These are phyloP conservation scores for Pelosia muscerda DNA, from an alignment of 2,888 invertebrate genomes.

Conservation along the genomic window DNA sequence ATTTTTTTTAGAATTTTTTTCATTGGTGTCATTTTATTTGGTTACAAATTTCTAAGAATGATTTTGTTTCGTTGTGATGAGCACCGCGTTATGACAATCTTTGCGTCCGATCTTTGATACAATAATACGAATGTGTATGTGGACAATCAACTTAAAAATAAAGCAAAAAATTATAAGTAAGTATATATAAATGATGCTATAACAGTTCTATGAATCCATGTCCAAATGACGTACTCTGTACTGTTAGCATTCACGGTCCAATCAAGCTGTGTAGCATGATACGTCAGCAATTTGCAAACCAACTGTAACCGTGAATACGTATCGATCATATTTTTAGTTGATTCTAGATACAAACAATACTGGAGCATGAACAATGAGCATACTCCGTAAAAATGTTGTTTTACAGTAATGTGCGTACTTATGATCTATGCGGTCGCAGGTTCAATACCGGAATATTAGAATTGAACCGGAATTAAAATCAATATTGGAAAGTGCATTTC, in stretches of 20 bases:
- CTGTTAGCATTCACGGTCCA: constrained; percentile 71
- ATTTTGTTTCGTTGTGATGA: too few relatives aligned
- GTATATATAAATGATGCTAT: constrained; percentile 25
- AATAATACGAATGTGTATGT: too few relatives aligned
- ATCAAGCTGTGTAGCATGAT: constrained; percentile 62
- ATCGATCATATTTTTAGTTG: constrained; percentile 3
- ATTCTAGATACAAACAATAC: not conserved
- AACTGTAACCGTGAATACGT: constrained; percentile 30
- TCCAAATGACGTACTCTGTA: constrained; percentile 48
- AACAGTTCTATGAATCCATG: constrained; percentile 47
- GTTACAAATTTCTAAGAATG: too few relatives aligned
- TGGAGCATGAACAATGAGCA: not conserved
- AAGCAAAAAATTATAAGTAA: not conserved
- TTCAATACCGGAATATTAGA: too few relatives aligned
- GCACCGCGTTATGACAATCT: too few relatives aligned
- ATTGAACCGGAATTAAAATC: too few relatives aligned
- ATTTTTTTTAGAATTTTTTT: too few relatives aligned
- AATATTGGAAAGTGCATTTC: too few relatives aligned
- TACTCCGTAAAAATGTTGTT: not conserved
- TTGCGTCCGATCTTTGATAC: too few relatives aligned
- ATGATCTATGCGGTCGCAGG: not conserved
- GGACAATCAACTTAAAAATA: too few relatives aligned
- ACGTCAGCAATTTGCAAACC: constrained; percentile 54
- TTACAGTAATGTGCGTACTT: not conserved
- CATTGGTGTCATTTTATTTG: too few relatives aligned